phyloP scores from a whole-genome alignment of 2,888 invertebrate genomes.

The Amphiduros pacificus region DNA sequence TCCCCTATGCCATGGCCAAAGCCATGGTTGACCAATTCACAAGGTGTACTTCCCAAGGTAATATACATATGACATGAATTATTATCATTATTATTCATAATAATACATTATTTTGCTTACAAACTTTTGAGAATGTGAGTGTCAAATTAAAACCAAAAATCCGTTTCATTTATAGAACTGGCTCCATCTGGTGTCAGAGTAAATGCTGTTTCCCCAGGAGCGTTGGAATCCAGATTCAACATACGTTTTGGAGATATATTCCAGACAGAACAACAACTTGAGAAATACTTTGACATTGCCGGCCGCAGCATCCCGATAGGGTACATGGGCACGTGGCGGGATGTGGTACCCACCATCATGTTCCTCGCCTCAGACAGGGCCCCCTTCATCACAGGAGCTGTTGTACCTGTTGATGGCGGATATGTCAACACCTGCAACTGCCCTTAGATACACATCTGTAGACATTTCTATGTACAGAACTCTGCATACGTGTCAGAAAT shows the following conservation, averaged over 20 bases:
- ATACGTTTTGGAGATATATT: slow-evolving; percentile 6
- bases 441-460: no score
- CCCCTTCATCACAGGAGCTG: neutral
- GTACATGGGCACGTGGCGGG: neutral
- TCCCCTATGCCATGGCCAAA: slow-evolving; percentile 3
- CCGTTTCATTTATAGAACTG: neutral
- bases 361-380: slow-evolving; percentile 7
- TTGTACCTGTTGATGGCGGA: slow-evolving; percentile 5
- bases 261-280: slow-evolving; percentile 1
- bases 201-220: neutral
- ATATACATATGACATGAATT: neutral
- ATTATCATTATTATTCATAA: neutral
- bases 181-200: neutral
- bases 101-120: neutral
- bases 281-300: slow-evolving; percentile 1
- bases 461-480: no score
- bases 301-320: slow-evolving; percentile 4
- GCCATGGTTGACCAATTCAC: slow-evolving; percentile 9
- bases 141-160: neutral
- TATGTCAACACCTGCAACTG: neutral
- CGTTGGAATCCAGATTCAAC: slow-evolving; percentile 6
- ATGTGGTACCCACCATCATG: slow-evolving; percentile 5
- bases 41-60: neutral
- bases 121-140: neutral
- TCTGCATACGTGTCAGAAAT: no score